Base-by-base conservation (phyloP, 2,113 vertebrate genomes). In the Mustela lutreola region DNA sequence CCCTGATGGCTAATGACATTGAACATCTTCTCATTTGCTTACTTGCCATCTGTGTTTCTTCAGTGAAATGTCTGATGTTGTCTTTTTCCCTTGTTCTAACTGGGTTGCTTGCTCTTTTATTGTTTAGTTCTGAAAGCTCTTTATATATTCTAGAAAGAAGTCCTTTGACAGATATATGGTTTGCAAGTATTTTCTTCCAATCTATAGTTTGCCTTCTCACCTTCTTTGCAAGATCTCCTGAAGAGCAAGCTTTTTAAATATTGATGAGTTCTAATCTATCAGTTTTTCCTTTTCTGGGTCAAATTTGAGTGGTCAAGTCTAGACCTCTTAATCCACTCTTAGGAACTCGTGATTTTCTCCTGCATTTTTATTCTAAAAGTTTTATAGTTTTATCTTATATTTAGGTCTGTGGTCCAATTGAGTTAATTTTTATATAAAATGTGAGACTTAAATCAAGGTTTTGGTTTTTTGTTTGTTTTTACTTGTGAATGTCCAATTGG, bases 81-180 rank as follows among this genome's bases (percentile, higher is more conserved):
- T 50, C 91, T 96, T 95, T 95, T 93, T 73, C 73, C 89, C 71
- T 3, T 45, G 71, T 94, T 93, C 96, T 95, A 65, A 92, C 11
- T 78, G 42, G 45, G 39, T 84, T 56, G 60, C 82, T 96, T 85
- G n/a, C 89, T 50, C 93, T 87, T 91, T 60, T 60, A 60, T 21
- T 86, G 36, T 63, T 93, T 56, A 36, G 26, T 95, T 91, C 67
- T 42, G 56, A 76, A 73, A 95, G 26, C 70, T 90, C 75, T 96
- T 96, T 93, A 36, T 28, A 65, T 58, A 80, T 70, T 95, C 73
- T 67, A 75, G 45, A 48, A 63, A 24, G 15, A 67, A 79, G 67
- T 50, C 18, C 50, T 93, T 89, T 94, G 31, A 84, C 45, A 58
- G 48, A 50, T 93, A 42, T 6, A 4, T 63, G 50, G 4, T 60